Conservation (phyloP, 2,113 vertebrate genomes). For the Jaculus jaculus region DNA sequence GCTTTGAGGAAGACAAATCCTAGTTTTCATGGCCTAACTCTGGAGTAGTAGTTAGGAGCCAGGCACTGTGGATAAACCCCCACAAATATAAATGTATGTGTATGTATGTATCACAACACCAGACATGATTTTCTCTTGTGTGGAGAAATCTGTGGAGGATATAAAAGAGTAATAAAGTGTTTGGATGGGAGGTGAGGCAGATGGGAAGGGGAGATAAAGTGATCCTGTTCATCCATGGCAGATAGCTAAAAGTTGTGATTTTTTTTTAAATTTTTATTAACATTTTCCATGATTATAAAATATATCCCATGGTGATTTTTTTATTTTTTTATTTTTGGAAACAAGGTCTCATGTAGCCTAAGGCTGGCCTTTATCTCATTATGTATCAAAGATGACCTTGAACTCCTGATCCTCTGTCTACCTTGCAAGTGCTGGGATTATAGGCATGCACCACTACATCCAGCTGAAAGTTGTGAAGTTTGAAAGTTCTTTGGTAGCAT, state of each 20-base stretch:
- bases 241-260: neutral
- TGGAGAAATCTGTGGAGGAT: neutral
- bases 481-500: neutral
- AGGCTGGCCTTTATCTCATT: neutral
- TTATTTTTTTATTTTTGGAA: too few relatives aligned
- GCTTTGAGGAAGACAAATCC: neutral
- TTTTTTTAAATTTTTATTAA: too few relatives aligned
- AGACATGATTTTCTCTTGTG: neutral
- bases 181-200: neutral
- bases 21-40: neutral
- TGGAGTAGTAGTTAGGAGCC: neutral
- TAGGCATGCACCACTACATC: neutral
- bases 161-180: neutral
- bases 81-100: too few relatives aligned
- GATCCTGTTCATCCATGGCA: neutral
- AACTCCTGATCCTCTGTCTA: neutral
- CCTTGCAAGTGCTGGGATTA: neutral
- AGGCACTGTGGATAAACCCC: neutral
- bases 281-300: too few relatives aligned
- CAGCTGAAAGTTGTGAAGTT: neutral
- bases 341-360: neutral
- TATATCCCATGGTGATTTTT: too few relatives aligned
- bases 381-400: neutral
- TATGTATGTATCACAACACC: neutral
- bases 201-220: neutral